phyloP scores from a whole-genome alignment of 2,888 invertebrate genomes.

The Athalia rosae region DNA sequence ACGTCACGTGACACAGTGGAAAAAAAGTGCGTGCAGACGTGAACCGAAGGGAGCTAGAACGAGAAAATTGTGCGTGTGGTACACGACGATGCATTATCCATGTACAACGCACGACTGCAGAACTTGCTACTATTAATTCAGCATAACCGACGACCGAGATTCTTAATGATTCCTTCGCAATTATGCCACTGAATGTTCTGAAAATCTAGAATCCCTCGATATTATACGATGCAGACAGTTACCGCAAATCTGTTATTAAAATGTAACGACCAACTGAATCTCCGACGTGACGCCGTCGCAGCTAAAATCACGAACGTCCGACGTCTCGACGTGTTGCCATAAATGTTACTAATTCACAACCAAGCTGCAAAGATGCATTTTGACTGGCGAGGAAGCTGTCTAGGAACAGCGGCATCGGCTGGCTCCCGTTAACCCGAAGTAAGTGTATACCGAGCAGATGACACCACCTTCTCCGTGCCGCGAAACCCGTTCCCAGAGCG shows the following conservation, averaged over 20 bases:
- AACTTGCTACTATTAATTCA: conserved; percentile 50
- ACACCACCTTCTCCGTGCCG: conserved; percentile 22
- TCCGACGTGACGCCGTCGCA: too few relatives aligned
- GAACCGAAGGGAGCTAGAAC: conserved; percentile 18
- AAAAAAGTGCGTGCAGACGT: conserved; percentile 28
- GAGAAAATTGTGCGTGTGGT: conserved; percentile 49
- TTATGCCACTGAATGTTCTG: not conserved
- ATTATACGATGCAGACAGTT: too few relatives aligned
- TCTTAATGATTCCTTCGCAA: conserved; percentile 34
- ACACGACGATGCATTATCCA: not conserved
- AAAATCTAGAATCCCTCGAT: too few relatives aligned
- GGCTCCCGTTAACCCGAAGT: conserved; percentile 27
- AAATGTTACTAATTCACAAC: too few relatives aligned
- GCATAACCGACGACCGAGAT: conserved; percentile 32
- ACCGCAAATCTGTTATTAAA: too few relatives aligned
- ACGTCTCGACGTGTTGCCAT: too few relatives aligned
- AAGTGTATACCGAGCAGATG: conserved; percentile 27
- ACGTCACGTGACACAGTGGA: conserved; percentile 3
- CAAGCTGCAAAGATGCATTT: too few relatives aligned
- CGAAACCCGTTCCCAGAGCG: conserved; percentile 22
- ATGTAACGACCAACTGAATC: too few relatives aligned
- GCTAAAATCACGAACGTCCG: too few relatives aligned
- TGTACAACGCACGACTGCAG: conserved; percentile 44
- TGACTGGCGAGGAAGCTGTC: too few relatives aligned
- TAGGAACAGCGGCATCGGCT: not conserved